Percentiles rank a stretch among this genome's conserved stretches.
These are phyloP conservation scores for Turritopsis rubra DNA, from an alignment of 30 jellyfish, hydroid and myxozoan species.

Conservation along the genomic window DNA sequence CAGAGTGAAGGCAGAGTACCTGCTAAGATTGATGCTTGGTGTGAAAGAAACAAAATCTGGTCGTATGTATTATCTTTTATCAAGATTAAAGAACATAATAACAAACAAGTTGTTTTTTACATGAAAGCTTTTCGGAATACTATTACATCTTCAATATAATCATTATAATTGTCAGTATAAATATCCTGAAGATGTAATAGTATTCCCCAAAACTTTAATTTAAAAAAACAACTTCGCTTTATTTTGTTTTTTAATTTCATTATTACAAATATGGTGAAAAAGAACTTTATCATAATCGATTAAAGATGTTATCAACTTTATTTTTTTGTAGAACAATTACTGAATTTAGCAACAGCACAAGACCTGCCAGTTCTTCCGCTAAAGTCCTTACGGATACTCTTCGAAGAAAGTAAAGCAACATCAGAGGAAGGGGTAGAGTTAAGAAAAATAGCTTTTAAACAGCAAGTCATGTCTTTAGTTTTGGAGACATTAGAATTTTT, in stretches of 20 bases:
- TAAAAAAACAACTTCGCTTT: no score
- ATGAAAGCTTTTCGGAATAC: constrained; percentile 17
- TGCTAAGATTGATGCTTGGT: constrained; percentile 85
- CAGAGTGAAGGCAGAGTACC: constrained; percentile 62
- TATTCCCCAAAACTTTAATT: no score
- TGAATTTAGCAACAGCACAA: constrained; percentile 33
- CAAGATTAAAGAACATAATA: not conserved
- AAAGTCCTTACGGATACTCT: constrained; percentile 42
- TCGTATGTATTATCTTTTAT: constrained; percentile 41
- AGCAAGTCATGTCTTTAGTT: constrained; percentile 43
- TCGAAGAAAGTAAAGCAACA: constrained; percentile 33
- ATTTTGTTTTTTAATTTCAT: no score
- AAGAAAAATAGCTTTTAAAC: constrained; percentile 58
- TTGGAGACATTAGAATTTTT: constrained; percentile 45
- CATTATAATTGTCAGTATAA: no score
- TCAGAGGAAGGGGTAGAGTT: constrained; percentile 42
- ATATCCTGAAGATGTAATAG: no score
- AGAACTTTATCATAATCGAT: no score
- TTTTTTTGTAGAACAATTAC: constrained; percentile 43
- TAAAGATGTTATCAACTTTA: no score
- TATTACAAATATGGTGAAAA: no score
- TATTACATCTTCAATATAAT: no score
- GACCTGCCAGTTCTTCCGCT: constrained; percentile 75
- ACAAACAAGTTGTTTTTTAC: no score
- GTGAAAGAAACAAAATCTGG: constrained; percentile 76